Evolutionary conservation across 2,113 vertebrate species (phyloP).

Genomic region (Murina feae): DNA sequence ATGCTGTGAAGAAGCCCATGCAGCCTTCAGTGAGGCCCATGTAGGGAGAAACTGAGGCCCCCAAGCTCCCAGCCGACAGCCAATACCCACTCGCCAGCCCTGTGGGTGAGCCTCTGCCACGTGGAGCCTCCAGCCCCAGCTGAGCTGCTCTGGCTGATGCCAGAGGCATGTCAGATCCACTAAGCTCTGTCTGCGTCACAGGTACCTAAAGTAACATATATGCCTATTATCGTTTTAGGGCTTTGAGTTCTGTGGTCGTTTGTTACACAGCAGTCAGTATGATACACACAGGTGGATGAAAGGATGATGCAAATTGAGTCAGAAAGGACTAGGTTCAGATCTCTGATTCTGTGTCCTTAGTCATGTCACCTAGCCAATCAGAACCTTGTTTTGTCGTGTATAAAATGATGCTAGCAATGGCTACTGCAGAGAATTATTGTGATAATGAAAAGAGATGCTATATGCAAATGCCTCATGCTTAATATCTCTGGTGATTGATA

Average conservation of each 20-base stretch:
- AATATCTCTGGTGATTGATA: not conserved
- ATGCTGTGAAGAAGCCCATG: not conserved
- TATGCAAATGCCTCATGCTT: not conserved
- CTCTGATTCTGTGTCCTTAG: not conserved
- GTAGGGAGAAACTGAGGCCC: not conserved
- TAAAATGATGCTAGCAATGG: not conserved
- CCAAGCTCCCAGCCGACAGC: not conserved
- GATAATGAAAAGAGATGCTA: not conserved
- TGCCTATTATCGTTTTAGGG: accelerated
- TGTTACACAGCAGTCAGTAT: not conserved
- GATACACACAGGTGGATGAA: not conserved
- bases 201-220: too few relatives aligned
- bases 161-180: not conserved
- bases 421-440: not conserved
- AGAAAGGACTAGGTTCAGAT: not conserved
- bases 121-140: not conserved
- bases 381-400: not conserved
- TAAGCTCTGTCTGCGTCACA: not conserved
- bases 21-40: not conserved
- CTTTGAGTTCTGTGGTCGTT: not conserved
- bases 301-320: not conserved
- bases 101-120: not conserved
- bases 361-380: too few relatives aligned
- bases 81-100: not conserved
- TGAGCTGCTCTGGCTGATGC: not conserved